Percentiles rank a stretch among this genome's conserved stretches.
phyloP scores from a whole-genome alignment of 2,888 invertebrate species.

The Aquatica leii region DNA sequence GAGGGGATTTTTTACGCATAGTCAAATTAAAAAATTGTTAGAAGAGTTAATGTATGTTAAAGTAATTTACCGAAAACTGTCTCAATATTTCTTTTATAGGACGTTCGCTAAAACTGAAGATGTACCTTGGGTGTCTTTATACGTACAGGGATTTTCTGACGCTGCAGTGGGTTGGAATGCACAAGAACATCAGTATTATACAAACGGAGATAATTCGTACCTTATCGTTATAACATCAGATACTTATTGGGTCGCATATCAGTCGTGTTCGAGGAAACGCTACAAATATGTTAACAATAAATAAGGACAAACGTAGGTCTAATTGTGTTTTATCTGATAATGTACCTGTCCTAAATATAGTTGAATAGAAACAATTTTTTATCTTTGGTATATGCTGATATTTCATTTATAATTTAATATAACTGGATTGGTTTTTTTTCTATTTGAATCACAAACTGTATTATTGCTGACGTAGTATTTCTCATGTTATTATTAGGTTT shows the following conservation, averaged over 20 bases:
- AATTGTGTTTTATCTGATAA: too few relatives aligned
- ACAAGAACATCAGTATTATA: slow-evolving; percentile 61
- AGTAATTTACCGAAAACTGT: background rate
- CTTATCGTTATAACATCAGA: slow-evolving; percentile 56
- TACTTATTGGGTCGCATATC: slow-evolving; percentile 51
- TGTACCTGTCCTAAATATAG: too few relatives aligned
- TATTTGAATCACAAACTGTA: too few relatives aligned
- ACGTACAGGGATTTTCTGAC: slow-evolving; percentile 67
- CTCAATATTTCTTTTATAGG: background rate
- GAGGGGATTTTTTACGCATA: slow-evolving; percentile 63
- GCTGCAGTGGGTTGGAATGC: slow-evolving; percentile 62
- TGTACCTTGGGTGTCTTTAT: slow-evolving; percentile 62
- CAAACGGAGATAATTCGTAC: slow-evolving; percentile 61
- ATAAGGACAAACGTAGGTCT: too few relatives aligned
- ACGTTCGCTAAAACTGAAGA: slow-evolving; percentile 36
- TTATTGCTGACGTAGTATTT: too few relatives aligned
- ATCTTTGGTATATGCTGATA: too few relatives aligned
- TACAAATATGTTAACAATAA: too few relatives aligned
- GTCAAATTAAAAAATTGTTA: slow-evolving; percentile 57
- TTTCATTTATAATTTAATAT: too few relatives aligned
- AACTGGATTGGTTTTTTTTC: too few relatives aligned
- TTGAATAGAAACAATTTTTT: too few relatives aligned
- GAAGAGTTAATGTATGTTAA: slow-evolving; percentile 53
- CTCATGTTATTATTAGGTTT: too few relatives aligned
- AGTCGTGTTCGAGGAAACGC: slow-evolving; percentile 54